Evolutionary conservation across 2,113 vertebrate species (phyloP), one percentile per base, ranked within the genome.

Genomic region (Chaetodon trifascialis): DNA sequence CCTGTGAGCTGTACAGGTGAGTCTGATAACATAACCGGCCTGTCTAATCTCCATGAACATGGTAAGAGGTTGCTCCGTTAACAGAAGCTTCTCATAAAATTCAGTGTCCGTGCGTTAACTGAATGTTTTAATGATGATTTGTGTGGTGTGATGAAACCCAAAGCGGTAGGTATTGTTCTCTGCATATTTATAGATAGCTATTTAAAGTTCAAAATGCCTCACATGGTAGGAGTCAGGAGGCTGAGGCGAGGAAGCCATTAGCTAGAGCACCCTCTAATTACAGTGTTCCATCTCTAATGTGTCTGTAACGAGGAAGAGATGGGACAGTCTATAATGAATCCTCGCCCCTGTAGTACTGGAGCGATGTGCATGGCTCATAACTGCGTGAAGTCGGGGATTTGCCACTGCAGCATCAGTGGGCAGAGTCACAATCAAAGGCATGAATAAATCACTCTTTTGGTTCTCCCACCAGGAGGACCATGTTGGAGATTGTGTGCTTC

Each of bases 1-100:
- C 96, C 88, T 99, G 98, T 71, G 93, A 97, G 62, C 96, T 98
- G 87, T 96, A 96, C 1, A 94, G 95, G 97, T 99, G 88, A 97
- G 96, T 65, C 23, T 47, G 52, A 38, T 34, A 51, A 58, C 59
- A 40, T 7, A 42, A 23, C 30, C 46, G 6, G 6, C 30, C 40
- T 52, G 44, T 85, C 21, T 67, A 12, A 51, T 59, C 55, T 59
- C 19, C 15, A 7, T 54, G 19, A 68, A 76, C 82, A 55, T 73
- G 73, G 66, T 5, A n/a, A 59, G 56, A 76, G 21, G 55, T 78
- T 56, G 7, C 36, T 82, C 40, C 62, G 68, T 87, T 85, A 56
- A 65, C 85, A 79, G 76, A 75, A 80, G 69, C 64, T 84, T 89
- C 40, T 78, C 54, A 65, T 69, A 52, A 62, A 81, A 80, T 82